These are phyloP conservation scores for Heliothis virescens DNA, from an alignment of 1,140 invertebrate species.

Conservation along the genomic window DNA sequence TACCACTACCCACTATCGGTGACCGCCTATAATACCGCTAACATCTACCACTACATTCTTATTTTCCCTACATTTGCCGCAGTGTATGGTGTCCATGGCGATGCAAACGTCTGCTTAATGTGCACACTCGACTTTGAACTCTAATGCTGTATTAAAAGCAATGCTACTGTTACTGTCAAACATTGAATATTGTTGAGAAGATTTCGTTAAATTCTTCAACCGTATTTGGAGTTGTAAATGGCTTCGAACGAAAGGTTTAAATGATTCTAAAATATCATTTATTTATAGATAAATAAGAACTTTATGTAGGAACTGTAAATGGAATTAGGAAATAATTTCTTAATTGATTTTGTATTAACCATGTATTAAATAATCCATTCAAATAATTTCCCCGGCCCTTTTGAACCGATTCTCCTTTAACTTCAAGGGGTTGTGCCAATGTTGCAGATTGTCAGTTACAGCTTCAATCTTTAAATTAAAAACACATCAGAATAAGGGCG, in stretches of 20 bases:
- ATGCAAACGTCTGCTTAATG: conserved; percentile 48
- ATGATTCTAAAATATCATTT: conserved; percentile 41
- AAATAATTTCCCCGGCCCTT: not conserved
- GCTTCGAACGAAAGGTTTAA: conserved; percentile 49
- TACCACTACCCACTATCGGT: conserved; percentile 49
- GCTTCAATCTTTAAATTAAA: not conserved
- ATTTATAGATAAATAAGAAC: not conserved
- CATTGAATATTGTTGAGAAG: conserved; percentile 69
- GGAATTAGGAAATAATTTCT: no score
- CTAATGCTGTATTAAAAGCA: conserved; percentile 69
- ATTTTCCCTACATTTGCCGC: conserved; percentile 55
- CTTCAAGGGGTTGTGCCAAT: not conserved
- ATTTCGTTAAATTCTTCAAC: conserved; percentile 69
- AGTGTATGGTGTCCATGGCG: conserved; percentile 61
- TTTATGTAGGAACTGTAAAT: not conserved
- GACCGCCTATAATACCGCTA: conserved; percentile 66
- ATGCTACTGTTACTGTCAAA: conserved; percentile 75
- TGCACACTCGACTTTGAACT: conserved; percentile 59
- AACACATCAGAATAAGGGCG: not conserved
- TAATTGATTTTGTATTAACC: no score
- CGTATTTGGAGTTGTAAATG: conserved; percentile 59
- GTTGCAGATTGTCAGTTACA: not conserved
- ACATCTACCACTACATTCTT: conserved; percentile 44
- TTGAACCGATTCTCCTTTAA: not conserved
- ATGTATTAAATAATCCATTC: no score